These are phyloP conservation scores for Rostratula benghalensis DNA, from an alignment of 2,113 vertebrate genomes.

Conservation along the genomic window DNA sequence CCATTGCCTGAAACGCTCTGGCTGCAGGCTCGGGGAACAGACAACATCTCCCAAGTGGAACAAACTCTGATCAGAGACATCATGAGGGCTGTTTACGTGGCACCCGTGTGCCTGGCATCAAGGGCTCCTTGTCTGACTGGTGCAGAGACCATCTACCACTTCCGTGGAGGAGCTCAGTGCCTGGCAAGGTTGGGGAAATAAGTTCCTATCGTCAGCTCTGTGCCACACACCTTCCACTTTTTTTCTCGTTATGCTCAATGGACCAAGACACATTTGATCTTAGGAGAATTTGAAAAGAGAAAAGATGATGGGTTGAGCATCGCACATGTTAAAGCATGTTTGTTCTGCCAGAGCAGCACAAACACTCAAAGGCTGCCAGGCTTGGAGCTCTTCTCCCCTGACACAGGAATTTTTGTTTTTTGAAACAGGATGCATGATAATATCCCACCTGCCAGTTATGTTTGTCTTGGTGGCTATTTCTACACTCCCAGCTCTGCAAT, in stretches of 20 bases:
- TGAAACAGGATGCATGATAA: background rate
- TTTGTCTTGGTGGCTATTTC: background rate
- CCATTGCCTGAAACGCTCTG: background rate
- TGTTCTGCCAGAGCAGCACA: background rate
- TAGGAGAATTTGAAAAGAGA: background rate
- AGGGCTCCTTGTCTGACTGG: background rate
- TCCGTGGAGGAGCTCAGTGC: background rate
- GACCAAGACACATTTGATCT: conserved; percentile 16
- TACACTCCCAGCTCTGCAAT: background rate
- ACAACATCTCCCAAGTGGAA: background rate
- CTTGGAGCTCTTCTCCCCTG: background rate
- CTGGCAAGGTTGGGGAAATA: background rate
- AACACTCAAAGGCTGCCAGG: background rate
- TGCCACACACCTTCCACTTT: background rate
- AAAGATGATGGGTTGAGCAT: background rate
- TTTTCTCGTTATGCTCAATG: background rate
- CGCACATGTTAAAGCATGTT: accelerated
- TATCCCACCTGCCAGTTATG: background rate
- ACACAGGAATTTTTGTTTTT: background rate
- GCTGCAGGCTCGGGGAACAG: background rate
- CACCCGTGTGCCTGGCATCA: background rate
- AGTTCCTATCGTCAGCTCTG: background rate
- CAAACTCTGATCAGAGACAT: background rate
- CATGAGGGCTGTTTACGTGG: accelerated
- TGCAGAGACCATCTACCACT: background rate